Evolutionary conservation across 2,888 invertebrate species (phyloP), one percentile per base, ranked within the genome.

Genomic region (Mesochorus sp.): DNA sequence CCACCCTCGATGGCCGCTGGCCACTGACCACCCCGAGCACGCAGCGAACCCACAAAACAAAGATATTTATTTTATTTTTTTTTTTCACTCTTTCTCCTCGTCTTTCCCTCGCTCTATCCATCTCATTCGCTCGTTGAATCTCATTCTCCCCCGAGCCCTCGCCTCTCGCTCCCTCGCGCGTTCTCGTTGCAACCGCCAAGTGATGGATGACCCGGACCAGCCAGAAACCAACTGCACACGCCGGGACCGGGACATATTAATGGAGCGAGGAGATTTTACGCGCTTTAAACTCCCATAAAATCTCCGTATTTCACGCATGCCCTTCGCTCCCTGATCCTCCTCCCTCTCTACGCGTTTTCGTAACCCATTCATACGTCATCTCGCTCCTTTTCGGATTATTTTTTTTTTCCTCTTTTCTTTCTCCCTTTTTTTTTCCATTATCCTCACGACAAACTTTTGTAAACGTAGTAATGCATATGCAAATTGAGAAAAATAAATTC

Each of bases 221-320:
- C 42, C 53, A 28, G 71, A 71, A 53, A 75, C 71, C 61, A 59
- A 39, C 74, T 79, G 74, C 79, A 71, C 79, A 79, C 79, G 71
- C 79, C 75, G 79, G 70, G 76, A 51, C 76, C 79, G 84, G 79
- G 76, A 82, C 83, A 84, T 84, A 88, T 88, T 89, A 90, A 90
- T 88, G 86, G 87, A 82, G 82, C 84, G 79, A 66, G 71, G 83
- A 87, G 85, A 90, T 89, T 90, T 90, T 83, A 89, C 90, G 89
- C 89, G 87, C 86, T 87, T 88, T 88, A 87, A 87, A 82, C 82
- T 84, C 84, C 80, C 86, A 85, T 86, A 86, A 86, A 85, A 80
- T 67, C 76, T 74, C 81, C 80, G 82, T 82, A 86, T 86, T 83
- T 82, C 85, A 83, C 81, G 82, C 82, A 78, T 67, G 62, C 66